Conservation (phyloP, 2,113 vertebrate genomes). For the Chrysochloris asiatica region DNA sequence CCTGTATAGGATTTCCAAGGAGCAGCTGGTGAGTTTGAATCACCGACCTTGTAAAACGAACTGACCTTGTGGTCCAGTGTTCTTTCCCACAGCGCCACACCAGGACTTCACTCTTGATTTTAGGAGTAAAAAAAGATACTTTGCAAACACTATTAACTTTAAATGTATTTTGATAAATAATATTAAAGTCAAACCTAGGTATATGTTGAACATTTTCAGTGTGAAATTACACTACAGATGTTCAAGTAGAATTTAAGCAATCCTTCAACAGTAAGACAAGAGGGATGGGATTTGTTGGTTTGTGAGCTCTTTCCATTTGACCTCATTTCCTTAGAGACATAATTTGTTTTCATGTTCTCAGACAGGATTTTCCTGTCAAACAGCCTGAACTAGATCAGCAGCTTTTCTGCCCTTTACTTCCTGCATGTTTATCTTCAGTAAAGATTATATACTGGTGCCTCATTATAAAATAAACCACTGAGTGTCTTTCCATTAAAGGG, state of each 20-base stretch:
- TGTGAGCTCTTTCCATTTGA: slow-evolving; percentile 66
- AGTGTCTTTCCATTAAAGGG: not conserved
- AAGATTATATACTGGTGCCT: not conserved
- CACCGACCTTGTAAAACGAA: too few species aligned
- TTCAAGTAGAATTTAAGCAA: slow-evolving; percentile 48
- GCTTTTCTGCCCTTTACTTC: slow-evolving; percentile 56
- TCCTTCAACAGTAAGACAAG: slow-evolving; percentile 26
- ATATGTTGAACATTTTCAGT: slow-evolving; percentile 5
- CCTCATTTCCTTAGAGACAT: slow-evolving; percentile 66
- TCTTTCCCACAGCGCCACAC: too few species aligned
- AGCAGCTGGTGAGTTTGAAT: too few species aligned
- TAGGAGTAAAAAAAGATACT: not conserved
- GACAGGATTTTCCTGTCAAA: slow-evolving; percentile 56
- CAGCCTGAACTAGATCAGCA: slow-evolving; percentile 24
- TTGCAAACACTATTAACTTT: not conserved
- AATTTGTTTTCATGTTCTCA: slow-evolving; percentile 56
- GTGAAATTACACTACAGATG: slow-evolving; percentile 31
- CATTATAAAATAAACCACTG: not conserved
- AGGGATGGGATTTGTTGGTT: slow-evolving; percentile 14
- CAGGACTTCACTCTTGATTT: not conserved
- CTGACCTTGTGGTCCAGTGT: too few species aligned
- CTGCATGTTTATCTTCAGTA: slow-evolving; percentile 14
- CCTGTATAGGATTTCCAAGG: too few species aligned
- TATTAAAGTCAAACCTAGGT: not conserved
- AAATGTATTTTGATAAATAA: slow-evolving; percentile 47